phyloP scores from a whole-genome alignment of 2,113 vertebrate species.

The Pelmatolapia mariae region DNA sequence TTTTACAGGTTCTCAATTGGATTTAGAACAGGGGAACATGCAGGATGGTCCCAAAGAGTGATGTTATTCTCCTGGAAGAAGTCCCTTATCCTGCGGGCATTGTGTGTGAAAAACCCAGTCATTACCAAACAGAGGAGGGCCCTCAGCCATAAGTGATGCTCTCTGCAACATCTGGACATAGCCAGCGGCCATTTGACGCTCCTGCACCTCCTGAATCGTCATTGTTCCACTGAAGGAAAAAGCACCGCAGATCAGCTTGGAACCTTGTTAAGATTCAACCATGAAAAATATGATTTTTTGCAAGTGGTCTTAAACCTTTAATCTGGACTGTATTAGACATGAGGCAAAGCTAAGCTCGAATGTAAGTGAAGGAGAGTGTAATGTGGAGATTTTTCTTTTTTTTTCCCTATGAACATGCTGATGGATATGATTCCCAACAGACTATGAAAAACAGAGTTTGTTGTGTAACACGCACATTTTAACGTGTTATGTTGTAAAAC shows the following conservation, averaged over 20 bases:
- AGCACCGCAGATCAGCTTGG: not conserved
- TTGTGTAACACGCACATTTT: not conserved
- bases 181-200: not conserved
- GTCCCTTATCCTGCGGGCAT: not conserved
- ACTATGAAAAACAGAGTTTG: not conserved
- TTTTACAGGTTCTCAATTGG: not conserved
- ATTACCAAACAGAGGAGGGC: not conserved
- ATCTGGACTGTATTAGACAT: not conserved
- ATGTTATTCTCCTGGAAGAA: not conserved
- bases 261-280: not conserved
- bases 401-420: not conserved
- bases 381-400: not conserved
- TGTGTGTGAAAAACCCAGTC: not conserved
- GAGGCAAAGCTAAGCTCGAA: not conserved
- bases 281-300: not conserved
- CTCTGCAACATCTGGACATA: not conserved
- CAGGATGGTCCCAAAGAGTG: not conserved
- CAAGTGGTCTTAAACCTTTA: not conserved
- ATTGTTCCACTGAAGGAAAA: not conserved
- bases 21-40: not conserved
- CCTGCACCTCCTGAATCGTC: not conserved
- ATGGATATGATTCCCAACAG: not conserved
- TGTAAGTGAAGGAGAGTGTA: not conserved
- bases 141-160: not conserved
- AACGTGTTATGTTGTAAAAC: not conserved